Percentiles rank a stretch among this genome's conserved stretches.
Conservation (phyloP, 2,797 vertebrate species). For the Pitangus sulphuratus region DNA sequence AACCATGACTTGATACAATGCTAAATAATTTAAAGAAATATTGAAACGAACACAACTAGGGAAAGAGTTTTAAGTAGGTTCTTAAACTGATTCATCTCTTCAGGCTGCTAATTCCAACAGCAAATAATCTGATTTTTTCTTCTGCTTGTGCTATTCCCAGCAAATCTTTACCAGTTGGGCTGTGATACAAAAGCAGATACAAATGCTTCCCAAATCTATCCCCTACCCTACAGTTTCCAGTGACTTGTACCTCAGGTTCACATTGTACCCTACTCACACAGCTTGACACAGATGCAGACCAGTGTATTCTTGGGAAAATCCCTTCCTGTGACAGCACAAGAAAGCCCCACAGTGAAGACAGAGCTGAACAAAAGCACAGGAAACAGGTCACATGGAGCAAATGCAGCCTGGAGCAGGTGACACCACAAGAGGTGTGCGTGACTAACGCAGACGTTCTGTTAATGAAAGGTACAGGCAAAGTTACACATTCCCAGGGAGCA, state of each 20-base stretch:
- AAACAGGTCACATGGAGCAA: constrained; percentile 6
- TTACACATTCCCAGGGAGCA: background rate
- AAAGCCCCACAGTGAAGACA: background rate
- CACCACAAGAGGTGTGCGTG: background rate
- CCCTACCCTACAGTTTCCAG: background rate
- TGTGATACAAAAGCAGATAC: background rate
- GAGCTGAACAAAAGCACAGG: background rate
- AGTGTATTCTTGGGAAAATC: background rate
- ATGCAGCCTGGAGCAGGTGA: constrained; percentile 17
- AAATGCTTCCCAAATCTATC: background rate
- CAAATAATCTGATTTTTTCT: background rate
- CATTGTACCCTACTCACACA: background rate
- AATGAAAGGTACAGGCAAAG: background rate
- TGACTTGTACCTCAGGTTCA: background rate
- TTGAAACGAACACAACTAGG: background rate
- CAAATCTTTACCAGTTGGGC: background rate
- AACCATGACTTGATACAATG: background rate
- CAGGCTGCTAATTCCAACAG: background rate
- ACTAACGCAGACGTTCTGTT: background rate
- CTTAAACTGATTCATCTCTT: background rate
- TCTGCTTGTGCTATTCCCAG: background rate
- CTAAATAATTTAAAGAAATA: background rate
- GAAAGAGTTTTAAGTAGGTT: background rate
- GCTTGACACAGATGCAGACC: background rate
- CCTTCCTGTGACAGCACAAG: background rate